phyloP scores from a whole-genome alignment of 2,113 vertebrate species.

The Lichenostomus cassidix region DNA sequence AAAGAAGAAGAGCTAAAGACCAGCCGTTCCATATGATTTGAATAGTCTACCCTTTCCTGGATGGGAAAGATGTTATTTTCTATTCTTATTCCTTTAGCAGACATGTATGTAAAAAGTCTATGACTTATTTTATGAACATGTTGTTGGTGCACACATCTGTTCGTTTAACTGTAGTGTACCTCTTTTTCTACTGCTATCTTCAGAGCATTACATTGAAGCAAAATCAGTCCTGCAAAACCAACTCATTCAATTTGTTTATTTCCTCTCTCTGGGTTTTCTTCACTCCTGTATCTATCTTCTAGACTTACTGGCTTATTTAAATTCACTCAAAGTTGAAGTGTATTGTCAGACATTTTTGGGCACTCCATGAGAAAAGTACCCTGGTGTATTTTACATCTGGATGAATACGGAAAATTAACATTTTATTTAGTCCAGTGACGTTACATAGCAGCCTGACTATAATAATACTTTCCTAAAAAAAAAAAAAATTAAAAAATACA shows the following conservation, averaged over 20 bases:
- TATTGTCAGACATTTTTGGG: background rate
- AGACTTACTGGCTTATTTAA: background rate
- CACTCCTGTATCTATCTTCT: background rate
- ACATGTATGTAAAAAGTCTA: background rate
- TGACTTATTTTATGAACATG: background rate
- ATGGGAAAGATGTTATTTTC: slow-evolving; percentile 16
- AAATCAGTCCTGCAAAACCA: background rate
- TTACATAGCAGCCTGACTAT: background rate
- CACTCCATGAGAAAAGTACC: background rate
- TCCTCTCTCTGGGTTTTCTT: background rate
- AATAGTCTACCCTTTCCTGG: background rate
- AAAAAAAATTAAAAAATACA: background rate
- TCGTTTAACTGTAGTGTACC: slow-evolving; percentile 12
- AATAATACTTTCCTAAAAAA: background rate
- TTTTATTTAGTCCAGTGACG: background rate
- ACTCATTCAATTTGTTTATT: background rate
- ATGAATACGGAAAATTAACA: background rate
- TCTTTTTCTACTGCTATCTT: slow-evolving; percentile 8
- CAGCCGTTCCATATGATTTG: background rate
- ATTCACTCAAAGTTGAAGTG: background rate
- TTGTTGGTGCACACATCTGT: slow-evolving; percentile 37
- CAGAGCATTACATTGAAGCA: background rate
- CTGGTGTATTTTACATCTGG: background rate
- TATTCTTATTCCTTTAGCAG: slow-evolving; percentile 47
- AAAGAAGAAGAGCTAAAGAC: background rate